Evolutionary conservation across 2,797 vertebrate genomes (phyloP).

Genomic region (Lacerta agilis): DNA sequence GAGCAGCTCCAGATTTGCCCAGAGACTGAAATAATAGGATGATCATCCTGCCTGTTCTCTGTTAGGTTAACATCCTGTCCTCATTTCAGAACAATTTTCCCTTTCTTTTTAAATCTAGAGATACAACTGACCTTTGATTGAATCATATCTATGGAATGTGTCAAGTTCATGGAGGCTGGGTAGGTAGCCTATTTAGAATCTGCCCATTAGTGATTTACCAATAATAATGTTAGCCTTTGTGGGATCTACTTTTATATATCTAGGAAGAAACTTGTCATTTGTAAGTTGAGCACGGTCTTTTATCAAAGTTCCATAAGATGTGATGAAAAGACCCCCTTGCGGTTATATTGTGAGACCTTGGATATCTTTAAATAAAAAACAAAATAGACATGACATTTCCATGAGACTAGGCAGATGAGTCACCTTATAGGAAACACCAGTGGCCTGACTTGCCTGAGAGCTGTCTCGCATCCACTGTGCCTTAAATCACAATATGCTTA

Average conservation of each 20-base stretch:
- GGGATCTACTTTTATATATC: background rate
- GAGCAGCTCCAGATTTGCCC: constrained; percentile 67
- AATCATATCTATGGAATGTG: constrained; percentile 40
- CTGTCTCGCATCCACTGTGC: background rate
- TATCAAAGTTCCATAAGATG: background rate
- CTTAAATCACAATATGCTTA: background rate
- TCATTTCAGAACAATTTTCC: constrained; percentile 51
- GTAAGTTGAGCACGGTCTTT: background rate
- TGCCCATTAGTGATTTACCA: background rate
- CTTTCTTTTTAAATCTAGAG: constrained; percentile 23
- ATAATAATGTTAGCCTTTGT: background rate
- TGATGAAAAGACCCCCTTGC: background rate
- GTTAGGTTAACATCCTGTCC: constrained; percentile 69
- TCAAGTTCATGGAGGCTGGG: constrained; percentile 10
- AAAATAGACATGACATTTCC: constrained; percentile 4
- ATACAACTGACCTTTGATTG: constrained; percentile 53
- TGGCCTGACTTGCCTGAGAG: background rate
- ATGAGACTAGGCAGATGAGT: background rate
- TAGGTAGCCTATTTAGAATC: constrained; percentile 31
- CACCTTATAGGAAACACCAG: background rate
- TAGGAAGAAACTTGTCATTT: background rate
- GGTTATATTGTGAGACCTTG: background rate
- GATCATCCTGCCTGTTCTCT: constrained; percentile 34
- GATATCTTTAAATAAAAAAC: background rate
- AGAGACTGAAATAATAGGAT: constrained; percentile 63